phyloP scores from a whole-genome alignment of 2,113 vertebrate genomes.

The Channa argus region DNA sequence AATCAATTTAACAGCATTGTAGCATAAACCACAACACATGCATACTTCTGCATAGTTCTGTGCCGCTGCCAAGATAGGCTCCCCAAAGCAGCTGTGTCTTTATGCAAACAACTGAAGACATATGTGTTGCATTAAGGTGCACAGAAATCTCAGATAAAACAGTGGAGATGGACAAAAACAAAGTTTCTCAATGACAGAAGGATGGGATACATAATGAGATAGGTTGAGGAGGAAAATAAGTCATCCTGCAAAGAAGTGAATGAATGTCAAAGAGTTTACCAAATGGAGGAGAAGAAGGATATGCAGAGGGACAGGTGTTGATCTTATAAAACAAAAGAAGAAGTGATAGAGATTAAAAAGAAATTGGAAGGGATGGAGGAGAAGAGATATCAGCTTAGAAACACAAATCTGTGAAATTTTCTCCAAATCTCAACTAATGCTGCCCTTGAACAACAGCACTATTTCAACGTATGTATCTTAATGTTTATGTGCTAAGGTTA shows the following conservation, averaged over 20 bases:
- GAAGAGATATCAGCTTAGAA: neutral
- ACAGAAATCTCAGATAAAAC: neutral
- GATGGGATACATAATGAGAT: neutral
- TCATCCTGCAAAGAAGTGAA: neutral
- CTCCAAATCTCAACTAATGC: neutral
- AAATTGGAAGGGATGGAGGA: neutral
- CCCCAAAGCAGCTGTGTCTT: slow-evolving; percentile 14
- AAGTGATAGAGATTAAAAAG: neutral
- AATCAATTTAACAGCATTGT: neutral
- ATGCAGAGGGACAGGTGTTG: neutral
- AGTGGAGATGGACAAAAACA: neutral
- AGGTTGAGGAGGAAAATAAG: neutral
- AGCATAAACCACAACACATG: slow-evolving; percentile 25
- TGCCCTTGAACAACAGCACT: neutral
- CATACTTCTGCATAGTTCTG: slow-evolving; percentile 16
- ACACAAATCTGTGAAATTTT: neutral
- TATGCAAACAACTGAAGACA: slow-evolving; percentile 6
- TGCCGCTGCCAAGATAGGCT: slow-evolving; percentile 24
- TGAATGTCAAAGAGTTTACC: neutral
- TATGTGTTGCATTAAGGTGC: slow-evolving; percentile 14
- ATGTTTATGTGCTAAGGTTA: neutral
- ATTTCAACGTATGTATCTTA: neutral
- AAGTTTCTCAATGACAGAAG: neutral
- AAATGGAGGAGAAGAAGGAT: too few species aligned
- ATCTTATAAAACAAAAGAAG: neutral